These are phyloP conservation scores for Rhagoletis pomonella DNA, from an alignment of 1,140 invertebrate genomes.

Conservation along the genomic window DNA sequence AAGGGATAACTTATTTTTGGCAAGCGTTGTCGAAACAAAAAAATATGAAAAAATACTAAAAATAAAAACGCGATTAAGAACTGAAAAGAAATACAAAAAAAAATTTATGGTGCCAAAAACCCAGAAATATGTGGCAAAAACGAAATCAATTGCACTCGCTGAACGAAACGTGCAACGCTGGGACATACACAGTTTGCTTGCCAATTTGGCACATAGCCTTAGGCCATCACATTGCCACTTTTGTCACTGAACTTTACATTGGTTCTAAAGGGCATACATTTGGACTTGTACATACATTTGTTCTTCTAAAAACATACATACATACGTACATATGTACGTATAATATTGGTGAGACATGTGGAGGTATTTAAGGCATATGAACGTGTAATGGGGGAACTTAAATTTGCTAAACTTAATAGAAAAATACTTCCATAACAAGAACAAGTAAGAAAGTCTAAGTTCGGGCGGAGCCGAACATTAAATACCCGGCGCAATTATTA, in stretches of 20 bases:
- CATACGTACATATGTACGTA: background rate
- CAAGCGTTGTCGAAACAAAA: background rate
- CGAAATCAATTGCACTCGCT: background rate
- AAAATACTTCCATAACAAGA: no score
- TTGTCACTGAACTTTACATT: conserved; percentile 9
- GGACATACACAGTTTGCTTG: background rate
- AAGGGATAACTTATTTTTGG: background rate
- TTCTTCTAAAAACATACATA: no score
- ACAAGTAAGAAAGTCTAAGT: no score
- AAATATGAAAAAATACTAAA: background rate
- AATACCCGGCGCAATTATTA: no score
- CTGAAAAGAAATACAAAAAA: background rate
- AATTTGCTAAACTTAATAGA: no score
- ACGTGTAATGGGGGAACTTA: no score
- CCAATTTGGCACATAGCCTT: background rate
- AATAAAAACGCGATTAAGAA: background rate
- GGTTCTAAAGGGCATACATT: background rate
- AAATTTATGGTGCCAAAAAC: background rate
- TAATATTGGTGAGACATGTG: background rate
- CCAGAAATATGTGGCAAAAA: background rate
- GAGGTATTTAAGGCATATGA: background rate
- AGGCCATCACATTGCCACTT: conserved; percentile 5
- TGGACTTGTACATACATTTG: no score
- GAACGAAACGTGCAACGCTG: background rate
- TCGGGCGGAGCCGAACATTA: no score